phyloP scores from a whole-genome alignment of 2,888 invertebrate genomes.

The Seladonia tumulorum region DNA sequence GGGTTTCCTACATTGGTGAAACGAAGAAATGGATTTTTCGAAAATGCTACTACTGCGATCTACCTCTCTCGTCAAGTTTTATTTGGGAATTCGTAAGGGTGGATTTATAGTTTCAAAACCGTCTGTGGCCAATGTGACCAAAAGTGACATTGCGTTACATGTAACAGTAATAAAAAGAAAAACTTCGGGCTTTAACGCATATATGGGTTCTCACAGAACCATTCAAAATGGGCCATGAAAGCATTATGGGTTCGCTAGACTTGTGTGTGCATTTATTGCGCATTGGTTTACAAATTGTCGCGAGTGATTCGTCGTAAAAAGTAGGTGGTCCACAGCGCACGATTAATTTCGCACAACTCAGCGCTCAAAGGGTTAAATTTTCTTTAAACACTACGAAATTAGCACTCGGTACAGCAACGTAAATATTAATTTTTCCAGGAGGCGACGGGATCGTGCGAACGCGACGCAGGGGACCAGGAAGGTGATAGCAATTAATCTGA shows the following conservation, averaged over 20 bases:
- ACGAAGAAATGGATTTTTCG: background rate
- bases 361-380: too few relatives aligned
- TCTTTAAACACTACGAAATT: background rate
- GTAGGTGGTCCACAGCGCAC: too few relatives aligned
- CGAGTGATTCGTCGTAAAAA: too few relatives aligned
- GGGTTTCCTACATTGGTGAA: background rate
- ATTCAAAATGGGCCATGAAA: too few relatives aligned
- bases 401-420: background rate
- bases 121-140: too few relatives aligned
- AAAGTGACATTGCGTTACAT: too few relatives aligned
- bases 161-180: background rate
- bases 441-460: background rate
- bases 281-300: too few relatives aligned
- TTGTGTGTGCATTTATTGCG: too few relatives aligned
- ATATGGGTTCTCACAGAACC: too few relatives aligned
- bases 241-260: too few relatives aligned
- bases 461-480: background rate
- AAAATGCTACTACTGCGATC: background rate
- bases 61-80: background rate
- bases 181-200: too few relatives aligned
- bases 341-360: too few relatives aligned
- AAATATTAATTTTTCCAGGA: background rate
- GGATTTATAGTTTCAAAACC: background rate
- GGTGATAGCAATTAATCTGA: background rate
- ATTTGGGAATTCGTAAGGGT: background rate